phyloP scores from a whole-genome alignment of 2,113 vertebrate genomes.

The Cryptotis parvus region DNA sequence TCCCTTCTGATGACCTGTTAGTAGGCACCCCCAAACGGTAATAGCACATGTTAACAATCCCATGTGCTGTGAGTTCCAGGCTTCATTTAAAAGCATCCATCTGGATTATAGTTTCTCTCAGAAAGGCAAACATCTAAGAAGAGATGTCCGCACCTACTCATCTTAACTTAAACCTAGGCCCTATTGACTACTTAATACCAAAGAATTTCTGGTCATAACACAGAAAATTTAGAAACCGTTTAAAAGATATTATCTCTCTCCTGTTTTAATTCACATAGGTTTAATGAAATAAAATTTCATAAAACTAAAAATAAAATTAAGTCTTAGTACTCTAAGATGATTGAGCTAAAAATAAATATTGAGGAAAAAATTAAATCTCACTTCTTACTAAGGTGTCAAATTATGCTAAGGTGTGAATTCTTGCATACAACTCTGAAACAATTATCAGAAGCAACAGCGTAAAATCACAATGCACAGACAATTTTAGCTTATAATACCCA shows the following conservation, averaged over 20 bases:
- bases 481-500: not conserved
- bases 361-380: too few relatives aligned
- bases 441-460: not conserved
- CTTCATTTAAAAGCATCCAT: not conserved
- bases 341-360: too few relatives aligned
- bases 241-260: not conserved
- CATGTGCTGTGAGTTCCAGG: not conserved
- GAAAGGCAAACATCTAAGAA: not conserved
- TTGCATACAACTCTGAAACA: not conserved
- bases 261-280: too few relatives aligned
- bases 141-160: not conserved
- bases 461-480: not conserved
- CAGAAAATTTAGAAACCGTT: not conserved
- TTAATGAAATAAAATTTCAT: too few relatives aligned
- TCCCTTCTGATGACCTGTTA: not conserved
- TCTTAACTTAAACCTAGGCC: not conserved
- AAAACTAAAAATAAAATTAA: too few relatives aligned
- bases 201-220: not conserved
- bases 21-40: too few relatives aligned
- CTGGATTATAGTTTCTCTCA: not conserved
- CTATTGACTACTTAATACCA: not conserved
- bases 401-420: not conserved
- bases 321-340: too few relatives aligned
- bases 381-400: too few relatives aligned
- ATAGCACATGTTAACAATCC: not conserved